Evolutionary conservation across 1,140 invertebrate species (phyloP), one percentile per base, ranked within the genome.

Genomic region (Ladona fulva): DNA sequence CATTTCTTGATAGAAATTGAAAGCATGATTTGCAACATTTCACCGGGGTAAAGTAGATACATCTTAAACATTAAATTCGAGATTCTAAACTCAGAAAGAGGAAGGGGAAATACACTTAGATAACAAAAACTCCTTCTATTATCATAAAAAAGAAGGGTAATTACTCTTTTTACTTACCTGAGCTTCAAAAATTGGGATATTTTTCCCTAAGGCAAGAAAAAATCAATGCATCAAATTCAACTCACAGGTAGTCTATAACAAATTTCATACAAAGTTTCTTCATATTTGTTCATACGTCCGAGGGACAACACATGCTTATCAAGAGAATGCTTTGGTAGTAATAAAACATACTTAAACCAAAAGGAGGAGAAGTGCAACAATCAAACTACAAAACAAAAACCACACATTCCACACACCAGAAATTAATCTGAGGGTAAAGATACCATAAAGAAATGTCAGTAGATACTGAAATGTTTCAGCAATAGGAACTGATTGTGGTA

Each of bases 161-260:
- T 66, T 66, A 37, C 52, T 66, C 52, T 66, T 66, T 52, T 66
- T 66, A 66, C 52, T 66, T 66, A 66, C 52, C 52, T 66, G 52
- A 66, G 52, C 52, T 66, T 66, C 52, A 66, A 66, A 66, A 66
- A 16, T 66, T 66, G 52, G 52, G 52, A 66, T 66, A 66, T 12
- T 66, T 19, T 22, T 66, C 52, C 52, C 52, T 66, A 66, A 66
- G 52, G 52, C 52, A 66, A 66, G 52, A 66, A 66, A 66, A 66
- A 66, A 66, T 19, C n/a, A 66, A 66, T 66, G 52, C 16, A 6
- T 66, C 3, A 66, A 66, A 66, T 66, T 66, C 29, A 66, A 66
- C 52, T 66, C 52, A 66, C 14, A 6, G 14, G n/a, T 19, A 66
- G 52, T 3, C 52, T 19, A 66, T 66, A 66, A 66, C 52, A 66